Evolutionary conservation across 2,797 vertebrate genomes (phyloP).

Genomic region (Melanotaenia nigrans): DNA sequence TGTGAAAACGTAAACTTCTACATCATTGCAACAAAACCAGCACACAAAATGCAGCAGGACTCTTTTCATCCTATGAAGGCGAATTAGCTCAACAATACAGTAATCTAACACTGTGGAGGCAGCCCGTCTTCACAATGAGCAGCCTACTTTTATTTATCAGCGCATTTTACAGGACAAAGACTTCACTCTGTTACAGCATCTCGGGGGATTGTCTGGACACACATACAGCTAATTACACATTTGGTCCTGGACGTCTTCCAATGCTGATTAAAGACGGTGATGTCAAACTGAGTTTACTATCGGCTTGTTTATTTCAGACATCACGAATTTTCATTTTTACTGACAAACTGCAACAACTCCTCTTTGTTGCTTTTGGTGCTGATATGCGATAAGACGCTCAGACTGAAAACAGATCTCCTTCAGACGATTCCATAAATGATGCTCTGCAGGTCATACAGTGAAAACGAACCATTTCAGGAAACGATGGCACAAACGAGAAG

Average conservation of each 20-base stretch:
- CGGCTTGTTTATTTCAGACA: fast-evolving
- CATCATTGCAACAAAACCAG: background rate
- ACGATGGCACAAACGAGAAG: background rate
- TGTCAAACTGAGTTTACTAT: background rate
- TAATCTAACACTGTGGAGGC: constrained; percentile 22
- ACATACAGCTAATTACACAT: background rate
- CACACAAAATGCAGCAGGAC: background rate
- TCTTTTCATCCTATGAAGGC: background rate
- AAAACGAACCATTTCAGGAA: background rate
- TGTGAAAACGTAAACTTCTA: too few relatives aligned
- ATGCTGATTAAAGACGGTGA: background rate
- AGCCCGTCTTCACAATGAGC: constrained; percentile 32
- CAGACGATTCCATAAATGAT: background rate
- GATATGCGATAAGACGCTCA: constrained; percentile 5
- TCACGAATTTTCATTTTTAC: background rate
- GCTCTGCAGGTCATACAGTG: background rate
- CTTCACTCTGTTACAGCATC: background rate
- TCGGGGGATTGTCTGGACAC: background rate
- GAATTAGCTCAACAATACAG: constrained; percentile 6
- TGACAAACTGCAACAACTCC: background rate
- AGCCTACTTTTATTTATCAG: constrained; percentile 47
- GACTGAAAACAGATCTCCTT: constrained; percentile 23
- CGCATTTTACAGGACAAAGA: constrained; percentile 23
- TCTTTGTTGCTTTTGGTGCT: background rate
- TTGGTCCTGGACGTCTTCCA: background rate